Evolutionary conservation across 2,888 invertebrate genomes (phyloP).

Genomic region (Empis livida): DNA sequence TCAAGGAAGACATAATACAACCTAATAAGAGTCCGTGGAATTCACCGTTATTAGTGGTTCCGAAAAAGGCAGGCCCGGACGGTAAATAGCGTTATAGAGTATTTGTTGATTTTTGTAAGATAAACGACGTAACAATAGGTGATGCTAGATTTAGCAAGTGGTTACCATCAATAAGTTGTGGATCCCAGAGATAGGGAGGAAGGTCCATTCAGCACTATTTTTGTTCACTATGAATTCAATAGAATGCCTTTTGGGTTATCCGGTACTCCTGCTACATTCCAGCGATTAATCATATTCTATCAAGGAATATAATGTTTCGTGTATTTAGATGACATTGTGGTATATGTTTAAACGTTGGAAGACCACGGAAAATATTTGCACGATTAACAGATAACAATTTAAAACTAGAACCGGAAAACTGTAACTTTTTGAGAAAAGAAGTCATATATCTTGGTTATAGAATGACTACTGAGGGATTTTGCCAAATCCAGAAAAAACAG

Average conservation of each 20-base stretch:
- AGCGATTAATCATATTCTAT: constrained; percentile 19
- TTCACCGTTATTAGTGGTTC: constrained; percentile 15
- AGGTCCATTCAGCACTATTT: constrained; percentile 12
- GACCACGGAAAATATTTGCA: constrained; percentile 8
- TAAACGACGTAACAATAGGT: constrained; percentile 13
- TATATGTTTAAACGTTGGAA: constrained; percentile 11
- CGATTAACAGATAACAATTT: constrained; percentile 11
- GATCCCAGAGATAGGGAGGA: constrained; percentile 9
- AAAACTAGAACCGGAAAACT: constrained; percentile 17
- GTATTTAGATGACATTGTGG: constrained; percentile 21
- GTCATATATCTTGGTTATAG: constrained; percentile 15
- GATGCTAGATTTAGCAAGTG: constrained; percentile 11
- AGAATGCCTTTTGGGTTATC: constrained; percentile 16
- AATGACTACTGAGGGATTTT: constrained; percentile 11
- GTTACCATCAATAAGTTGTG: constrained; percentile 11
- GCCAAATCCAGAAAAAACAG: constrained; percentile 15
- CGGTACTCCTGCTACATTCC: constrained; percentile 20
- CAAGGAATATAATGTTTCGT: constrained; percentile 14
- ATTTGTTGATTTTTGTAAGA: constrained; percentile 15
- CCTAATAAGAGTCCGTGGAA: constrained; percentile 11
- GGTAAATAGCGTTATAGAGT: constrained; percentile 17
- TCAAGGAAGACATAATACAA: constrained; percentile 1
- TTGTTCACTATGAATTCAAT: constrained; percentile 14
- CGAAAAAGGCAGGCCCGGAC: constrained; percentile 14
- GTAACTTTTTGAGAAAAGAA: constrained; percentile 15